Evolutionary conservation across 2,888 invertebrate genomes (phyloP).

Genomic region (Drosophila melanosoma): DNA sequence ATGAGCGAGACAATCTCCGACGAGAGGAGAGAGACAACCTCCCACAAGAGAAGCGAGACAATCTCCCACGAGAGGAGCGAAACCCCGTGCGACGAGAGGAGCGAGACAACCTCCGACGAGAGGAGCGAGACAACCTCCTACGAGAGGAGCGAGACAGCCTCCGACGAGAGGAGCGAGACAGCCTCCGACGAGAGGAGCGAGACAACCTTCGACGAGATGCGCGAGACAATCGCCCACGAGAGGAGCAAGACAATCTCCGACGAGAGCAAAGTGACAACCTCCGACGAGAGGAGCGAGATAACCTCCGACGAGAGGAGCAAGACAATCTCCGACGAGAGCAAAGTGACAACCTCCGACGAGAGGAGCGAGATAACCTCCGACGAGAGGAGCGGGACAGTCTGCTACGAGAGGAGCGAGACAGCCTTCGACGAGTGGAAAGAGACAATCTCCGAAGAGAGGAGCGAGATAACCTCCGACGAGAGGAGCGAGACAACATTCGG

Average conservation of each 20-base stretch:
- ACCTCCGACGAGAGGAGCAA: neutral
- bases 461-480: neutral
- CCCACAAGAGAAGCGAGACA: neutral
- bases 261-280: neutral
- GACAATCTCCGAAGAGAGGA: neutral
- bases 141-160: neutral
- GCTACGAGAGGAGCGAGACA: constrained; percentile 3
- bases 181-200: neutral
- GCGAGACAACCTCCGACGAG: neutral
- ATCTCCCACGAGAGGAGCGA: neutral
- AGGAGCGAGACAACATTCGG: neutral
- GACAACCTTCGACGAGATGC: constrained; percentile 1
- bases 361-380: neutral
- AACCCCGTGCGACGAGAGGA: neutral
- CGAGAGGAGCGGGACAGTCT: neutral
- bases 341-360: neutral
- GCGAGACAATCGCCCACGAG: neutral
- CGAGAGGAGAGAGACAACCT: neutral
- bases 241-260: neutral
- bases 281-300: neutral
- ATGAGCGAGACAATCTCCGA: neutral
- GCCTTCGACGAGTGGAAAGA: neutral
- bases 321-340: neutral
- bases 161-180: neutral
- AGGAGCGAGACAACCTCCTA: neutral